Conservation (phyloP, 2,888 invertebrate genomes). For the Erpobdella octoculata region DNA sequence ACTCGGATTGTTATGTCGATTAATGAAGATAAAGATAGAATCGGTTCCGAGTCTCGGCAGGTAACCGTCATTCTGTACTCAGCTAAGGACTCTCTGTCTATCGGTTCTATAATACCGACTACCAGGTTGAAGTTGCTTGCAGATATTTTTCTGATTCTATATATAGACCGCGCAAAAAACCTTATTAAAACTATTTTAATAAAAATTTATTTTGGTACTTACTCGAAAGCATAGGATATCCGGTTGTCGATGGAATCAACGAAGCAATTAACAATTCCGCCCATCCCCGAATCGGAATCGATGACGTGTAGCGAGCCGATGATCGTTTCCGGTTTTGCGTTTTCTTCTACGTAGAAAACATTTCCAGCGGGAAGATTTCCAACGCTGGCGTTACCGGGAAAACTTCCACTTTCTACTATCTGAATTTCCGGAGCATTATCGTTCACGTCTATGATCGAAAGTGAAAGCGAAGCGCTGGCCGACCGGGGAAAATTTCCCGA, state of each 20-base stretch:
- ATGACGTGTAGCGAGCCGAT: background rate
- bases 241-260: background rate
- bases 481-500: background rate
- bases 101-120: background rate
- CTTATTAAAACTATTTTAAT: background rate
- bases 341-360: background rate
- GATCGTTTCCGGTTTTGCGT: background rate
- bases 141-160: conserved; percentile 23
- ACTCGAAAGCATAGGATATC: no score
- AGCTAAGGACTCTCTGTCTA: conserved; percentile 15
- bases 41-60: conserved; percentile 11
- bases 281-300: conserved; percentile 16
- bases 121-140: background rate
- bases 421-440: conserved; percentile 29
- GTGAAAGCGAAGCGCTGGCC: conserved; percentile 14
- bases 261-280: background rate
- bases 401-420: background rate
- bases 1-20: conserved; percentile 3
- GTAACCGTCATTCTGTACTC: background rate
- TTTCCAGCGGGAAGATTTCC: background rate
- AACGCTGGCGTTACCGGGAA: background rate
- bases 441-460: conserved; percentile 27
- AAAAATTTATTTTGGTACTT: background rate
- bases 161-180: background rate
- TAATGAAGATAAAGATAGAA: conserved; percentile 1